phyloP scores from a whole-genome alignment of 2,113 vertebrate genomes.

The Nannospalax galili region DNA sequence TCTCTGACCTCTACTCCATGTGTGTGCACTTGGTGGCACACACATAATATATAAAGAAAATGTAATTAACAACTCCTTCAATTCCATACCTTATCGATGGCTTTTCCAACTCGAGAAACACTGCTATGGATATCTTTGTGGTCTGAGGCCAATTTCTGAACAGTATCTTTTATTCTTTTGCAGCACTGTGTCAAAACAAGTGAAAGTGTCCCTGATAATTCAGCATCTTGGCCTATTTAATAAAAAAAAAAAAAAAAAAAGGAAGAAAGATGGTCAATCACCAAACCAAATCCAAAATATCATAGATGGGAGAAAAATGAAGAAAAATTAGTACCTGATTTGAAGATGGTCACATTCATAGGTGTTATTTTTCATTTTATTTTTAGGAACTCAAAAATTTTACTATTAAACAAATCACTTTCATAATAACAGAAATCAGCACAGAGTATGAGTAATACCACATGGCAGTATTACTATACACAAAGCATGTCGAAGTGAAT shows the following conservation, averaged over 20 bases:
- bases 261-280: constrained; percentile 42
- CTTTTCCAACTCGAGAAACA: constrained; percentile 92
- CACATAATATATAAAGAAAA: neutral
- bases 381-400: constrained; percentile 40
- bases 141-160: constrained; percentile 91
- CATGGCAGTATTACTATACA: neutral
- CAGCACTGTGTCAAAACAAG: constrained; percentile 93
- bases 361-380: constrained; percentile 46
- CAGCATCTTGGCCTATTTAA: constrained; percentile 88
- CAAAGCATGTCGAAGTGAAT: constrained; percentile 16
- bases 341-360: neutral
- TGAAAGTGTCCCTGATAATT: constrained; percentile 91
- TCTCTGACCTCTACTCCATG: neutral
- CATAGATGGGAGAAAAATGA: neutral
- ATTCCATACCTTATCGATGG: constrained; percentile 90
- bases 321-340: constrained; percentile 17
- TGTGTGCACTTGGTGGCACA: neutral
- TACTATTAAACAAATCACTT: constrained; percentile 20
- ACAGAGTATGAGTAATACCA: constrained; percentile 24
- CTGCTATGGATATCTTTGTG: constrained; percentile 94
- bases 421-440: constrained; percentile 8
- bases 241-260: constrained; percentile 34
- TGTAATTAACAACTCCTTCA: neutral
- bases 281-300: constrained; percentile 30
- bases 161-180: constrained; percentile 93